Base-by-base conservation (phyloP, 2,888 invertebrate species). In the Achlya flavicornis region DNA sequence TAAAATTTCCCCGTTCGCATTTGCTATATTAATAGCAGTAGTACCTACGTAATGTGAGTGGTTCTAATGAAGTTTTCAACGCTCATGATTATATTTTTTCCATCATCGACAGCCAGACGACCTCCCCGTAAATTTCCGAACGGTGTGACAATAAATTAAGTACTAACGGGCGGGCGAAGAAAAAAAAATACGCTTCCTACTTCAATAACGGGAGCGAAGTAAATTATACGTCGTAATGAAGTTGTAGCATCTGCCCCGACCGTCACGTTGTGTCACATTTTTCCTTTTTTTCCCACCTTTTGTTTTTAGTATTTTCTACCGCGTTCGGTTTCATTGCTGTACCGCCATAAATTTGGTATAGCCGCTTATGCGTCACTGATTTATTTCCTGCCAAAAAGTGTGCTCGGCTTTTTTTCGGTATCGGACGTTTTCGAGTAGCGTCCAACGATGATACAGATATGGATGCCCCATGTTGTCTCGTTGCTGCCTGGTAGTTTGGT, bases 341-440 rank as follows among this genome's bases (percentile, higher is more conserved):
- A 85, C 90, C 87, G 84, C 92, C 87, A 93, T 92, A 92, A 93
- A 92, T 93, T 92, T 88, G 75, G 87, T 90, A 90, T 90, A 85
- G 90, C 84, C 83, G 80, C 89, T 84, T 91, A 91, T 88, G 87
- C 88, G 81, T 75, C 75, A 83, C 89, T 92, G 93, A 93, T 93
- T 93, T 93, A 93, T 93, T 89, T 83, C 91, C 92, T 84, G 93
- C 93, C 91, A 93, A 93, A 93, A 92, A 89, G 87, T 92, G 92
- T 91, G 90, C 81, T 85, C 80, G 81, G 84, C 84, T 76, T 86
- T 85, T 84, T 88, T 89, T 87, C 80, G 81, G 88, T 86, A 87
- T 90, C 86, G 89, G 87, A 88, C 88, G 84, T 86, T 90, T 60
- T 88, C 87, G 91, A 87, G 93, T 92, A 92, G 92, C 92, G 89